Evolutionary conservation across 2,797 vertebrate genomes (phyloP), one percentile per base, ranked within the genome.

Genomic region (Rhabdomys pumilio): DNA sequence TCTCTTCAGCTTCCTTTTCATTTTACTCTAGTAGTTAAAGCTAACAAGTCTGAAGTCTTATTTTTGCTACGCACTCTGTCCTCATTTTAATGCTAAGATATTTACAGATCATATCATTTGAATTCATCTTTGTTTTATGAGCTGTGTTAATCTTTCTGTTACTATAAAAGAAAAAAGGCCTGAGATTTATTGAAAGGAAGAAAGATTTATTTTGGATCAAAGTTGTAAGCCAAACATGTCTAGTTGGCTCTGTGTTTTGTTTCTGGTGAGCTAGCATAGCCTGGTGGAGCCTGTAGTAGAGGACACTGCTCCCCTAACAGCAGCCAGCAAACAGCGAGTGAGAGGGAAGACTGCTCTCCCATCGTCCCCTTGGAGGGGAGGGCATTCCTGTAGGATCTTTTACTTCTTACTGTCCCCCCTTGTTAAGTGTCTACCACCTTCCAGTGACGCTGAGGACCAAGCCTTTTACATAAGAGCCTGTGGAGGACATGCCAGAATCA

Each of bases 1-100:
- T 94, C 59, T 90, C 10, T 83, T 82, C 26, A 73, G 22, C 22
- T 93, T 96, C 38, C 24, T 90, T 90, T 77, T 41, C 15, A 9
- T 83, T 88, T 2, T 87, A 65, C 6, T 47, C 13, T 88, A 22
- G 14, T 69, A 41, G 82, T 93, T 59, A 73, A 69, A 83, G 50
- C 65, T 83, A 67, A 57, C 29, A 69, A 90, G 34, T 59, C 38
- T 61, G 17, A 93, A 91, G 41, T 75, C 9, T 84, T 91, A 73
- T 34, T 89, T 94, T 93, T 91, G 47, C 34, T 17, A 8, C 8
- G 65, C 5, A 61, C 41, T 29, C 53, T 75, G 47, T 26, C 13
- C 38, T 76, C 14, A 20, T 59, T 86, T 93, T 77, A 75, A 69
- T 89, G 72, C 20, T 81, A 6, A 85, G 69, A 85, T 69, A 93